These are phyloP conservation scores for Sphaeramia orbicularis DNA, from an alignment of 2,797 vertebrate species.

Conservation along the genomic window DNA sequence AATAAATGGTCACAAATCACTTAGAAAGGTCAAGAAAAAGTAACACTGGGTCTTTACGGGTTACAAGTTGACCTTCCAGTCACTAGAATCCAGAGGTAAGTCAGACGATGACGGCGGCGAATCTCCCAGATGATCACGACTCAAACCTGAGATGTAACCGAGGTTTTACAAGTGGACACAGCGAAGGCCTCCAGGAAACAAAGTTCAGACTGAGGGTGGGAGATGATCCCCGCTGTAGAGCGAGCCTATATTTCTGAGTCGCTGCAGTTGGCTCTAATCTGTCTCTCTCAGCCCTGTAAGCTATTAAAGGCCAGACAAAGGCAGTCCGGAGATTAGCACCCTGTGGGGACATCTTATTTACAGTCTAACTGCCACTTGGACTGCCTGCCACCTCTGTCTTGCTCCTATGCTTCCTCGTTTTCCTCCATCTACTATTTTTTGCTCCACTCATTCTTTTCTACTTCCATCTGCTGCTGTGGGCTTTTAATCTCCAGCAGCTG, in stretches of 20 bases:
- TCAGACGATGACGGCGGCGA: too few species aligned
- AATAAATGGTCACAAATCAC: too few species aligned
- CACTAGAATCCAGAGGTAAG: too few species aligned
- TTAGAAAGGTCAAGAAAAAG: too few species aligned
- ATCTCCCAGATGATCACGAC: slow-evolving; percentile 53
- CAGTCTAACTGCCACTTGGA: slow-evolving; percentile 82
- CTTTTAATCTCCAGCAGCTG: slow-evolving; percentile 81
- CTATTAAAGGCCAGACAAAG: slow-evolving; percentile 82
- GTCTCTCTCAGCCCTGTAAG: slow-evolving; percentile 79
- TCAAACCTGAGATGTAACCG: slow-evolving; percentile 42
- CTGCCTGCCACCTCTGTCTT: slow-evolving; percentile 78
- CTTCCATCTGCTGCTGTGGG: slow-evolving; percentile 69
- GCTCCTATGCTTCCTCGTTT: slow-evolving; percentile 70
- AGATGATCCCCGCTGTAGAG: slow-evolving; percentile 77
- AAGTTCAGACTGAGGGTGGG: slow-evolving; percentile 64
- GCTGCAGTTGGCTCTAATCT: slow-evolving; percentile 78
- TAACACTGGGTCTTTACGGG: too few species aligned
- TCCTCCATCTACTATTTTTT: slow-evolving; percentile 52
- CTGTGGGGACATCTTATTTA: slow-evolving; percentile 85
- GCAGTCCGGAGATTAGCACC: slow-evolving; percentile 78
- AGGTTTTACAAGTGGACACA: slow-evolving; percentile 61
- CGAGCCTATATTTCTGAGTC: slow-evolving; percentile 76
- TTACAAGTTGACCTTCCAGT: too few species aligned
- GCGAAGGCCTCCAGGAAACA: slow-evolving; percentile 61
- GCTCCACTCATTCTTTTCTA: slow-evolving; percentile 64